These are phyloP conservation scores for Diachasmimorpha longicaudata DNA, from an alignment of 1,140 invertebrate genomes.

Conservation along the genomic window DNA sequence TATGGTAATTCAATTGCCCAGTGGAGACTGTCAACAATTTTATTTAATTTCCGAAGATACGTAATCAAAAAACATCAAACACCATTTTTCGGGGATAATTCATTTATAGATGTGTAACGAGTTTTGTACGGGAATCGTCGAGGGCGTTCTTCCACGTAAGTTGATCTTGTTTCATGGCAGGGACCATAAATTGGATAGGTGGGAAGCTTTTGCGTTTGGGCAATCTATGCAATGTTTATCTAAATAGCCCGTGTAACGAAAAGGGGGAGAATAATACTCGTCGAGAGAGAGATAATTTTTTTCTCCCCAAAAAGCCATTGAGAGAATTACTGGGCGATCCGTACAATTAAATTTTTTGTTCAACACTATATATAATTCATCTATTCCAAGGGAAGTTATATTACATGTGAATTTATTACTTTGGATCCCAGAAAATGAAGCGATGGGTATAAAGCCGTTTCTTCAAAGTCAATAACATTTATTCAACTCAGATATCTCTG, in stretches of 20 bases:
- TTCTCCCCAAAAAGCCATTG: too few species aligned
- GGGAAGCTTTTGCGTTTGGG: not conserved
- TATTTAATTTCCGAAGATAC: slow-evolving; percentile 3
- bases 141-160: not conserved
- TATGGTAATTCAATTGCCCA: not conserved
- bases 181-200: not conserved
- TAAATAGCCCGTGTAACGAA: not conserved
- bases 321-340: too few species aligned
- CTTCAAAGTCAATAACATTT: too few species aligned
- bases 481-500: too few species aligned
- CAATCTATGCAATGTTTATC: not conserved
- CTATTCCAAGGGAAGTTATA: too few species aligned
- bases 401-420: too few species aligned
- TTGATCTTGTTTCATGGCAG: not conserved
- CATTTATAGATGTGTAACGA: not conserved
- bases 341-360: too few species aligned
- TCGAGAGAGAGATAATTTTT: too few species aligned
- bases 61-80: not conserved
- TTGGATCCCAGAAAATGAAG: too few species aligned
- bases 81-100: not conserved
- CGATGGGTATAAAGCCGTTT: too few species aligned
- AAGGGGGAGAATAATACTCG: too few species aligned
- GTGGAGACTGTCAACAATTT: not conserved
- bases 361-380: too few species aligned
- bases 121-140: not conserved